Percentiles rank a stretch among this genome's conserved stretches.
Conservation (phyloP, 2,888 invertebrate genomes). For the Brachylomia viminalis region DNA sequence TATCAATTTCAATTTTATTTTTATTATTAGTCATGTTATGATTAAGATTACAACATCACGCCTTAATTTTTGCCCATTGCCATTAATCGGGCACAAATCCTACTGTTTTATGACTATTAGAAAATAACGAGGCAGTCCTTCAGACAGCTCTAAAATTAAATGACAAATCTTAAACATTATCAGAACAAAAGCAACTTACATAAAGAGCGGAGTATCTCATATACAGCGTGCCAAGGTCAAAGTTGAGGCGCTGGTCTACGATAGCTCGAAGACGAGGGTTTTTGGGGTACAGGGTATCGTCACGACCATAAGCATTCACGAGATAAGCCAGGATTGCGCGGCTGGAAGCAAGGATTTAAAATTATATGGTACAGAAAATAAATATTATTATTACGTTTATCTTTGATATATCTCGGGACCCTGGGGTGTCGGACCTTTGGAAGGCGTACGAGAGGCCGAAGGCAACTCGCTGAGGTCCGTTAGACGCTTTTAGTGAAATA, state of each 20-base stretch:
- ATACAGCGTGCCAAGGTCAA: slow-evolving; percentile 91
- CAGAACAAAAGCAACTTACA: slow-evolving; percentile 84
- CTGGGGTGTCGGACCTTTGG: background rate
- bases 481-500: background rate
- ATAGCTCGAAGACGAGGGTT: slow-evolving; percentile 91
- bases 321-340: slow-evolving; percentile 93
- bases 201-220: slow-evolving; percentile 88
- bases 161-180: background rate
- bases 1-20: background rate
- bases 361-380: background rate
- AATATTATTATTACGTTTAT: too few relatives aligned
- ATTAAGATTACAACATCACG: background rate
- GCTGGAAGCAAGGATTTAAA: slow-evolving; percentile 81
- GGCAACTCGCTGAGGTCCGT: fast-evolving
- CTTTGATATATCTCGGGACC: background rate
- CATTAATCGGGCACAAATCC: background rate
- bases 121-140: background rate
- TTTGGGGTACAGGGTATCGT: slow-evolving; percentile 92
- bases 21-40: background rate
- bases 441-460: too few relatives aligned
- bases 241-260: slow-evolving; percentile 92
- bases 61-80: too few relatives aligned
- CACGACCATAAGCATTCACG: slow-evolving; percentile 92
- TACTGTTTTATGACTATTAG: background rate
- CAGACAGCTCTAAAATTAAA: background rate